Conservation (phyloP, 1,140 invertebrate species). For the Drosophila santomea region DNA sequence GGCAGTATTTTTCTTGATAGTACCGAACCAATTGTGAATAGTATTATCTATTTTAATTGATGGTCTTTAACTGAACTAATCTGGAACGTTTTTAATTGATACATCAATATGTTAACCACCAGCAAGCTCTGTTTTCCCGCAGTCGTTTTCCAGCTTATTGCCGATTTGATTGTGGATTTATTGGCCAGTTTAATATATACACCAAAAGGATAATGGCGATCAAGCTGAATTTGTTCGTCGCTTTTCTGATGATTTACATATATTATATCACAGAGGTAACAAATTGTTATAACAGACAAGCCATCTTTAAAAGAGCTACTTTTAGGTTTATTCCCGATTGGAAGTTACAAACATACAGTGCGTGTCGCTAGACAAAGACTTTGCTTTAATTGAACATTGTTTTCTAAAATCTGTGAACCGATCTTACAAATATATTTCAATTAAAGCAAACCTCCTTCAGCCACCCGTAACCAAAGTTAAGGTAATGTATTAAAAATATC, state of each 20-base stretch:
- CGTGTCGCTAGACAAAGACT: slow-evolving; percentile 2
- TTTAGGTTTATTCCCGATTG: neutral
- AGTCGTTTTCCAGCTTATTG: no score
- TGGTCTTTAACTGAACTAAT: no score
- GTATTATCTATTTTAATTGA: neutral
- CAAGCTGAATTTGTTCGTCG: neutral
- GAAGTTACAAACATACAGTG: slow-evolving; percentile 12
- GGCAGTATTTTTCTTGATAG: neutral
- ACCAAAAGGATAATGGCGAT: neutral
- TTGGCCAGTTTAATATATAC: neutral
- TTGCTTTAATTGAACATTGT: slow-evolving; percentile 1
- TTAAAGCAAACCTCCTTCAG: neutral
- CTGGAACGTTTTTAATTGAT: no score
- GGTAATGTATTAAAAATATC: neutral
- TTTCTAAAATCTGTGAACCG: slow-evolving; percentile 8
- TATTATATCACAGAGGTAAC: neutral
- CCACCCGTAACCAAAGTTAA: slow-evolving; percentile 6
- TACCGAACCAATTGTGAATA: neutral
- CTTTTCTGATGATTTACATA: neutral
- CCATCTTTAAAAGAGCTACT: no score
- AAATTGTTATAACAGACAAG: neutral
- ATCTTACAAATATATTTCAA: slow-evolving; percentile 1
- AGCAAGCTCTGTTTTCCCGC: no score
- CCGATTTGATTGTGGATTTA: no score
- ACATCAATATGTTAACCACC: no score